Conservation (phyloP, 2,797 vertebrate species). For the Sciurus carolinensis region DNA sequence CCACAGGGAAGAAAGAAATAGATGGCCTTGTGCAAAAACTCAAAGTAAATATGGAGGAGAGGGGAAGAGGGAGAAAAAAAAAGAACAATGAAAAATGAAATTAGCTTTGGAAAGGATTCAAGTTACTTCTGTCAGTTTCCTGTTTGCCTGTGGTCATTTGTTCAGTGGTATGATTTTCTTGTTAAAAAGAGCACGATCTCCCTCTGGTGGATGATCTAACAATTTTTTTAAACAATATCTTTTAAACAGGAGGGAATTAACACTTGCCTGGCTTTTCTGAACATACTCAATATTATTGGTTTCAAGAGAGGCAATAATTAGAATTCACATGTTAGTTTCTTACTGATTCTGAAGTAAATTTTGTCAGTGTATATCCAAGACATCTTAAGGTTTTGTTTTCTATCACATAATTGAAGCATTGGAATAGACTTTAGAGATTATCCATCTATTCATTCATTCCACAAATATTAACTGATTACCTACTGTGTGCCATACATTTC, state of each 20-base stretch:
- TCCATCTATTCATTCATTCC: not conserved
- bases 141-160: not conserved
- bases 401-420: not conserved
- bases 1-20: not conserved
- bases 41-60: not conserved
- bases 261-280: not conserved
- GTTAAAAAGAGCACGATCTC: constrained; percentile 44
- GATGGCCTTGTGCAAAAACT: not conserved
- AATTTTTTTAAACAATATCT: not conserved
- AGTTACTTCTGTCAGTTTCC: not conserved
- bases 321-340: not conserved
- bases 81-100: not conserved
- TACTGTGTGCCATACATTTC: not conserved
- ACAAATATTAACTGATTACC: not conserved
- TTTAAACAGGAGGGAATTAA: constrained; percentile 12
- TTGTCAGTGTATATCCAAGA: not conserved
- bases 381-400: constrained; percentile 56
- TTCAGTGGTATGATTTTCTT: not conserved
- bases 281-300: not conserved
- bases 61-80: rapidly evolving
- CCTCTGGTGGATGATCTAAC: constrained; percentile 66
- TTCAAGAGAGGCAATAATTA: constrained; percentile 26
- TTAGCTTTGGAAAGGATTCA: not conserved
- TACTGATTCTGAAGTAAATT: constrained; percentile 41
- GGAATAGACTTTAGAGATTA: not conserved